Evolutionary conservation across 2,113 vertebrate genomes (phyloP).

Genomic region (Vicugna pacos): DNA sequence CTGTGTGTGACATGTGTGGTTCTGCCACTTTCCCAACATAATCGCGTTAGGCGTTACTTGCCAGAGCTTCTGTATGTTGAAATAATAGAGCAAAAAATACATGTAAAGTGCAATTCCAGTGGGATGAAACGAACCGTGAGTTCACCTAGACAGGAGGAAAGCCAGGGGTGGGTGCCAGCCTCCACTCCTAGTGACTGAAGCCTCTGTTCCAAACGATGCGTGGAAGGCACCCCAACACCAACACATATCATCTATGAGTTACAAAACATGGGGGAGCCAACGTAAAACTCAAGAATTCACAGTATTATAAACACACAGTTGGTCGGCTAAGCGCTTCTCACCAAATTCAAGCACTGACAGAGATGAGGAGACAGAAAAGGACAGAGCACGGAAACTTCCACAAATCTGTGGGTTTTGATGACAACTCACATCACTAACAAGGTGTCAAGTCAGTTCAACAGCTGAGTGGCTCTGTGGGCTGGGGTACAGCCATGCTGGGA

Average conservation of each 20-base stretch:
- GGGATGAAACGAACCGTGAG: not conserved
- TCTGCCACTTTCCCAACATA: not conserved
- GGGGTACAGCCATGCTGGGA: not conserved
- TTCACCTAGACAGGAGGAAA: not conserved
- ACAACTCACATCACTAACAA: not conserved
- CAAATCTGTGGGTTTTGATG: not conserved
- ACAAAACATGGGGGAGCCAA: not conserved
- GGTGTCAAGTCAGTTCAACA: not conserved
- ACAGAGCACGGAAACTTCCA: not conserved
- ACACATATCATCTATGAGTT: not conserved
- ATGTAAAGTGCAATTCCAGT: slow-evolving; percentile 40
- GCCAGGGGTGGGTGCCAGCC: not conserved
- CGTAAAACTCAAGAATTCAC: slow-evolving; percentile 41
- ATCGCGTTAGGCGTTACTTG: not conserved
- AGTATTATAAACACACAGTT: not conserved
- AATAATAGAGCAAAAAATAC: slow-evolving; percentile 5
- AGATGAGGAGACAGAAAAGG: not conserved
- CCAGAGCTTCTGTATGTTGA: not conserved
- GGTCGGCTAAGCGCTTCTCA: not conserved
- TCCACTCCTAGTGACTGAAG: not conserved
- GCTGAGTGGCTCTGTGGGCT: not conserved
- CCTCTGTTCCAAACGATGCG: not conserved
- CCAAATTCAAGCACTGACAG: not conserved
- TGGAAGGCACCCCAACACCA: not conserved
- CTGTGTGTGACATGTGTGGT: not conserved